phyloP scores from a whole-genome alignment of 2,888 invertebrate species.

The Spodoptera exigua region DNA sequence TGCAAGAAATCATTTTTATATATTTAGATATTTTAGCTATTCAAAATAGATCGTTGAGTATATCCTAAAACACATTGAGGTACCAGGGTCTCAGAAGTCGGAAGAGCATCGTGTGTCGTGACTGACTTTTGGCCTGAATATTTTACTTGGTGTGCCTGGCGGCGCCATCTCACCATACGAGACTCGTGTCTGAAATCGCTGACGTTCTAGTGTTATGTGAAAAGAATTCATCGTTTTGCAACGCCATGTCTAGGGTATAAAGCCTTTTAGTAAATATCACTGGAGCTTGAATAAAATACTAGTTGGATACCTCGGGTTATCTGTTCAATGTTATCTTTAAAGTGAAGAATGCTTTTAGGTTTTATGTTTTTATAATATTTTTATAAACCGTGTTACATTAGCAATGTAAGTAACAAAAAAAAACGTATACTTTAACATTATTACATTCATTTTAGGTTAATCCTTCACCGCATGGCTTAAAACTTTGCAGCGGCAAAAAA shows the following conservation, averaged over 20 bases:
- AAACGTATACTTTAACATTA: too few species aligned
- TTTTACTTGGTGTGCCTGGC: slow-evolving; percentile 77
- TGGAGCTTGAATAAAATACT: slow-evolving; percentile 38
- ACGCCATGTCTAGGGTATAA: slow-evolving; percentile 33
- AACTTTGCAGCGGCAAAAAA: slow-evolving; percentile 5
- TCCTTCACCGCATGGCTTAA: neutral
- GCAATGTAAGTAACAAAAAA: too few species aligned
- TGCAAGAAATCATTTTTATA: slow-evolving; percentile 7
- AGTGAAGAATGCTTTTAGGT: neutral
- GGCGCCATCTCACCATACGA: slow-evolving; percentile 73
- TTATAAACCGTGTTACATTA: too few species aligned
- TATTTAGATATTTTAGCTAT: neutral
- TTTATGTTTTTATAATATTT: neutral
- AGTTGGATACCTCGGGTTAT: slow-evolving; percentile 1
- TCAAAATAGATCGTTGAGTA: slow-evolving; percentile 34
- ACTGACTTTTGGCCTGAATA: slow-evolving; percentile 88
- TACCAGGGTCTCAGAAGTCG: slow-evolving; percentile 67
- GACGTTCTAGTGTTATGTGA: slow-evolving; percentile 55
- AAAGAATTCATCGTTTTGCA: slow-evolving; percentile 55
- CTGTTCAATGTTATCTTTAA: slow-evolving; percentile 3
- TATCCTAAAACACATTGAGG: slow-evolving; percentile 53
- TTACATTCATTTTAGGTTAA: slow-evolving; percentile 2
- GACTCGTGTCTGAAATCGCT: slow-evolving; percentile 71
- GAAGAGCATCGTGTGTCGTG: slow-evolving; percentile 76
- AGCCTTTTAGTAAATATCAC: slow-evolving; percentile 44